These are phyloP conservation scores for Anoplopoma fimbria DNA, from an alignment of 2,113 vertebrate genomes.

Conservation along the genomic window DNA sequence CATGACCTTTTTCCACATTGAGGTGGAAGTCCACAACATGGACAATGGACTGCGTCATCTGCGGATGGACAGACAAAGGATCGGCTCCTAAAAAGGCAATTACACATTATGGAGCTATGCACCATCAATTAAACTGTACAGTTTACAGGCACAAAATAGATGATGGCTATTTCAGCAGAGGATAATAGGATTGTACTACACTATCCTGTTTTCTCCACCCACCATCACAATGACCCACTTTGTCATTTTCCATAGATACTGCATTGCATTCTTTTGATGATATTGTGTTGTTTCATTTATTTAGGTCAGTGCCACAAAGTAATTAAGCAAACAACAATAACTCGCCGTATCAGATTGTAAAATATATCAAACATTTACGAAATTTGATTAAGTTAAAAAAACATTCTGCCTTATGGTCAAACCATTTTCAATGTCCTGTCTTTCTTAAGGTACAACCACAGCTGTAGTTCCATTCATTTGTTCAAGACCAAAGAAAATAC, in stretches of 20 bases:
- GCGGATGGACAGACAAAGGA: conserved; percentile 62
- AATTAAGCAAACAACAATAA: not conserved
- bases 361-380: not conserved
- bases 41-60: conserved; percentile 70
- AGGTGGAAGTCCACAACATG: conserved; percentile 60
- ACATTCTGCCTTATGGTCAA: not conserved
- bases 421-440: not conserved
- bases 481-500: not conserved
- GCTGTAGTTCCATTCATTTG: not conserved
- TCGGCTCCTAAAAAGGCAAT: conserved; percentile 49
- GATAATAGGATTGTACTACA: conserved; percentile 68
- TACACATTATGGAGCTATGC: conserved; percentile 47
- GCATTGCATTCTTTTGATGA: not conserved
- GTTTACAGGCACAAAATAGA: conserved; percentile 66
- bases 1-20: conserved; percentile 60
- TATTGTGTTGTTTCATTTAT: not conserved
- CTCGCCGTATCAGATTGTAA: not conserved
- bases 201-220: conserved; percentile 73
- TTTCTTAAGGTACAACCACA: not conserved
- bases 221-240: conserved; percentile 42
- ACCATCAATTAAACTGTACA: conserved; percentile 43
- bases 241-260: conserved; percentile 51
- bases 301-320: not conserved
- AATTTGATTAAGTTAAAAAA: not conserved
- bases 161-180: conserved; percentile 54